phyloP scores from a whole-genome alignment of 1,140 invertebrate species.

The Pseudomyrmex sp. region DNA sequence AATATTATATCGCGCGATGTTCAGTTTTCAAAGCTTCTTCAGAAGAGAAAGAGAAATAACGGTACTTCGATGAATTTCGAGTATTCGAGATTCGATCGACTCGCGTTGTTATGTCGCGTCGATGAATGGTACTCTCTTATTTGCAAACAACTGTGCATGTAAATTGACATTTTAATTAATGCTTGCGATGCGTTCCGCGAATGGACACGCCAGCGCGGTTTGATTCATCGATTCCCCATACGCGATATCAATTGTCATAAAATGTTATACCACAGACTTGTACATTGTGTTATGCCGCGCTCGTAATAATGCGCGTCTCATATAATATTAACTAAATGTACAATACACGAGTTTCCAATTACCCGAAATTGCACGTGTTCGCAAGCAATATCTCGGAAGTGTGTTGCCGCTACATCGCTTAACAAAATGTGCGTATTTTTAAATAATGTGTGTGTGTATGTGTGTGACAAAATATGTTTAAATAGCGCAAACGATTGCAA shows the following conservation, averaged over 20 bases:
- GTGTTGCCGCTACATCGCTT: background rate
- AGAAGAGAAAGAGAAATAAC: too few species aligned
- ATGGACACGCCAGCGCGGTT: background rate
- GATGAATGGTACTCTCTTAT: conserved; percentile 20
- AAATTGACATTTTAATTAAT: conserved; percentile 56
- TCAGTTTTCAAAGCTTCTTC: too few species aligned
- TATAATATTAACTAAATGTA: conserved; percentile 33
- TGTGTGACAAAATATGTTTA: too few species aligned
- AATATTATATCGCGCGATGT: too few species aligned
- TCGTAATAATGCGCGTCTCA: background rate
- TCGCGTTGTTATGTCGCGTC: background rate
- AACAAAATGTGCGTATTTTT: background rate
- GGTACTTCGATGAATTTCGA: too few species aligned
- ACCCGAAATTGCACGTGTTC: conserved; percentile 11
- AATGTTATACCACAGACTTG: conserved; percentile 17
- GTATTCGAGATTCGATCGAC: background rate
- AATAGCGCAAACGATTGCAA: too few species aligned
- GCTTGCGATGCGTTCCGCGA: conserved; percentile 1
- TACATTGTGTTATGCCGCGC: conserved; percentile 1
- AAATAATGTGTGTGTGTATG: too few species aligned
- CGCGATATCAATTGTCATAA: conserved; percentile 37
- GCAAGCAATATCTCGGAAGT: background rate
- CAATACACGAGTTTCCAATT: conserved; percentile 23
- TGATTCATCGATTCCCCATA: conserved; percentile 45
- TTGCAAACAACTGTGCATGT: conserved; percentile 12